Evolutionary conservation across 37 sponge, comb jelly and placozoan species (phyloP).

Genomic region (Aplysina aerophoba): DNA sequence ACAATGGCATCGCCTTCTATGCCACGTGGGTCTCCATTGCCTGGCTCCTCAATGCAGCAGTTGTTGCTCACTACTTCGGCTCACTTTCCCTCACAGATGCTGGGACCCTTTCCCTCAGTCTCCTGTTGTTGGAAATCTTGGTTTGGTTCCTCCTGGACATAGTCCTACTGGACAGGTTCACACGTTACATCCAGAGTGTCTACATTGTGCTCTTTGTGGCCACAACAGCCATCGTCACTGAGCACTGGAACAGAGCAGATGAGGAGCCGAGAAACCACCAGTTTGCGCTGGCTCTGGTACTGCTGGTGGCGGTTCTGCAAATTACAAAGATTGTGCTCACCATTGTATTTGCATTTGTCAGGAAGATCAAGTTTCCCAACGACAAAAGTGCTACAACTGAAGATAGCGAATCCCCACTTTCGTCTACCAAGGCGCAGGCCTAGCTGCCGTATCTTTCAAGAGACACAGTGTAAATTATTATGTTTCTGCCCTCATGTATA

Average conservation of each 20-base stretch:
- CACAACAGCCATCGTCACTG: conserved; percentile 10
- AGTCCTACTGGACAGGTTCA: conserved; percentile 28
- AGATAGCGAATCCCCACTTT: too few relatives aligned
- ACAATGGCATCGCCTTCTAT: conserved; percentile 30
- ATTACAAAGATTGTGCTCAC: conserved; percentile 9
- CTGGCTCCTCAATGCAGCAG: conserved; percentile 21
- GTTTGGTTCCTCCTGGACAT: conserved; percentile 35
- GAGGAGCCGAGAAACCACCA: conserved; percentile 8
- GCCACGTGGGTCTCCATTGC: conserved; percentile 28
- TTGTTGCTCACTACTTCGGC: not conserved
- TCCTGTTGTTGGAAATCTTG: conserved; percentile 36
- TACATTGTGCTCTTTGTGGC: conserved; percentile 37
- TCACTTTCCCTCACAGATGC: conserved; percentile 10
- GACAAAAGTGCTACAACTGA: not conserved
- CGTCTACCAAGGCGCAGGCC: too few relatives aligned
- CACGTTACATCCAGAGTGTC: conserved; percentile 43
- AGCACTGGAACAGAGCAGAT: not conserved
- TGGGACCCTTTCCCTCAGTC: conserved; percentile 27
- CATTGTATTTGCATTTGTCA: conserved; percentile 10
- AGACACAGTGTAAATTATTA: too few relatives aligned
- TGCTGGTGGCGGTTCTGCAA: conserved; percentile 6
- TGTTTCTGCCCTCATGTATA: too few relatives aligned
- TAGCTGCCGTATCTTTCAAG: too few relatives aligned
- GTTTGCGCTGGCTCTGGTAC: not conserved
- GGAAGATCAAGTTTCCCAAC: conserved; percentile 17